Conservation (phyloP, 2,113 vertebrate genomes). For the Craseonycteris thonglongyai region DNA sequence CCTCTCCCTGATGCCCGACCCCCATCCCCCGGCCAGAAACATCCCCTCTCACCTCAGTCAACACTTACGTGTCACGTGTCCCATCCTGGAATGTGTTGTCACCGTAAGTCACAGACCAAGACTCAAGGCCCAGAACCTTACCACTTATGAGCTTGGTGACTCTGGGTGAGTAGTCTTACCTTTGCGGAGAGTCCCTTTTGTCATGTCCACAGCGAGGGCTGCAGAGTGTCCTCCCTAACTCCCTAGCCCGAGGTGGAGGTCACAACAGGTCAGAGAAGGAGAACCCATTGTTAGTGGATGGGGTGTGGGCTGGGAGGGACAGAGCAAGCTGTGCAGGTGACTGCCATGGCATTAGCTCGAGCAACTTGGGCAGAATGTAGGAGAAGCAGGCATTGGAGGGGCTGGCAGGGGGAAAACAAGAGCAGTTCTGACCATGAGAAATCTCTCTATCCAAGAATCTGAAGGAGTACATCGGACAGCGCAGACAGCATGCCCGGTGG, state of each 20-base stretch:
- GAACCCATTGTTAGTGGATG: neutral
- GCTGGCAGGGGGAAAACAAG: neutral
- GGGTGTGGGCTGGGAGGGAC: neutral
- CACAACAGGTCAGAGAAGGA: neutral
- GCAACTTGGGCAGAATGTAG: neutral
- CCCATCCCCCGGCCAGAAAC: neutral
- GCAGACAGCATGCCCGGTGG: fast-evolving
- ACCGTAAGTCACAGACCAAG: neutral
- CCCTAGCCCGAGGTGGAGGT: neutral
- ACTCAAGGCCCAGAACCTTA: no score
- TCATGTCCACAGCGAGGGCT: neutral
- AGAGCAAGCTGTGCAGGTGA: neutral
- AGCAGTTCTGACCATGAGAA: neutral
- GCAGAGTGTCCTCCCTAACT: neutral
- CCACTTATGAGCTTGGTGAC: neutral
- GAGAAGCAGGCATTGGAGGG: neutral
- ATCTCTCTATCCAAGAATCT: neutral
- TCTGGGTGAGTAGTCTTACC: neutral
- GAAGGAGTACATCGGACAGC: neutral
- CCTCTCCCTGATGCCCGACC: neutral
- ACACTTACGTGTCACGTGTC: fast-evolving
- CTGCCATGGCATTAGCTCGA: neutral
- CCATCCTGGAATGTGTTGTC: no score
- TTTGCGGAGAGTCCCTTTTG: neutral
- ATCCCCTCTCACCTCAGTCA: no score